Conservation (phyloP, 2,888 invertebrate species). For the Slavum lentiscoides region DNA sequence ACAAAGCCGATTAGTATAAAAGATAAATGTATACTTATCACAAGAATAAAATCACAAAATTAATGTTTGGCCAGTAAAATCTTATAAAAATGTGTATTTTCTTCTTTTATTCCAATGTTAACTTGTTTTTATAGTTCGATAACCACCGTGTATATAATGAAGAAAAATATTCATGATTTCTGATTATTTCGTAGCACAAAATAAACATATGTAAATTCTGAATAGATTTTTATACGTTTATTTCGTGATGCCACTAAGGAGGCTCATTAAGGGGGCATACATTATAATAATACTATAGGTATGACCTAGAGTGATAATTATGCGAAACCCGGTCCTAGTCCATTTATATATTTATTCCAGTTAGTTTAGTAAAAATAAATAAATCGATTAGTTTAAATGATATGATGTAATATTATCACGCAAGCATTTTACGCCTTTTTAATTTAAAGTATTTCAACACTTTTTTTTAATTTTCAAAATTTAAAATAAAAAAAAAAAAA, state of each 20-base stretch:
- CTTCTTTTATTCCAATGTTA: neutral
- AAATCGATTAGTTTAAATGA: neutral
- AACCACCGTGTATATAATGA: neutral
- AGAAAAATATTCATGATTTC: neutral
- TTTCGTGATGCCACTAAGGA: neutral
- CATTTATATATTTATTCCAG: conserved; percentile 1
- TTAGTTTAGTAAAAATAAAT: neutral
- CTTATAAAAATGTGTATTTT: neutral
- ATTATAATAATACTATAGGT: neutral
- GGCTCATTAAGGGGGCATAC: neutral
- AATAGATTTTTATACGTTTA: neutral
- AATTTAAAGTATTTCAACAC: too few relatives aligned
- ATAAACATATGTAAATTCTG: neutral
- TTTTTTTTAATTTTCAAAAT: too few relatives aligned
- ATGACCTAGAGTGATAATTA: conserved; percentile 1
- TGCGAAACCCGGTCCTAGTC: neutral
- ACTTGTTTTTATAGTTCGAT: too few relatives aligned
- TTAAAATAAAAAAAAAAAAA: too few relatives aligned
- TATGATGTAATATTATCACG: neutral
- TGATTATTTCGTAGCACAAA: neutral
- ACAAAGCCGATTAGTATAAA: too few relatives aligned
- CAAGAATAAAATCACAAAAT: neutral
- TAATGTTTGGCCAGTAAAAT: neutral
- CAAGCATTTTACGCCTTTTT: too few relatives aligned
- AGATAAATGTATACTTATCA: neutral